Base-by-base conservation (phyloP, 2,888 invertebrate genomes). In the Chelonus formosanus region DNA sequence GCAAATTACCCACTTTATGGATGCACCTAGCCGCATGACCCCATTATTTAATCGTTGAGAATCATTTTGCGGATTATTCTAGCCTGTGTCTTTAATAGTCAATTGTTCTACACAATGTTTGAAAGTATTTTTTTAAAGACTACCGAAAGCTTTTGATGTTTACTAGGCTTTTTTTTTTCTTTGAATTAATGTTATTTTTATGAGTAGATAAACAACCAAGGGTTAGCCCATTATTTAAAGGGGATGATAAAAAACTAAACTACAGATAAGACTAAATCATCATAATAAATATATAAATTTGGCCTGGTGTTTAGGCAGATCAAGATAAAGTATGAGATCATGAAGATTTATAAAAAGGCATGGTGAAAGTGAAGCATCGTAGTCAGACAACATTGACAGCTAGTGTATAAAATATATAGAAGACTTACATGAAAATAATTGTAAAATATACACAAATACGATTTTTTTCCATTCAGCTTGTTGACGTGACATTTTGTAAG, bases 401-500 rank as follows among this genome's bases (percentile, higher is more conserved):
- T 34, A 57, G 8, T 36, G 56, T 20, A 20, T 20, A 20, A 20
- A 20, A 20, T 20, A 20, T 20, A 20, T 20, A 1, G 20, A 20
- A 20, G 20, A 82, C 82, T 82, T 80, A 82, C 82, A 80, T 78
- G 81, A 79, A 81, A 80, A 80, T 77, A 80, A 80, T 76, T 80
- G 81, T 71, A 82, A 79, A 80, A 78, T 78, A 78, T 81, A 81
- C 73, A 81, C 75, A 77, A 81, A 76, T 77, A 79, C 72, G 73
- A 80, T 77, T 76, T 79, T 79, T 74, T 77, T 78, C 80, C 79
- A 80, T 72, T 79, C 71, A 71, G 72, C 75, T 76, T 76, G 75
- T 75, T 74, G 78, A 67, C 76, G 79, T 74, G 76, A 73, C 81
- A 79, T 82, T 72, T 68, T 73, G 20, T 20, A 20, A 20, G 20